Evolutionary conservation across 2,113 vertebrate species (phyloP).

Genomic region (Condylura cristata): DNA sequence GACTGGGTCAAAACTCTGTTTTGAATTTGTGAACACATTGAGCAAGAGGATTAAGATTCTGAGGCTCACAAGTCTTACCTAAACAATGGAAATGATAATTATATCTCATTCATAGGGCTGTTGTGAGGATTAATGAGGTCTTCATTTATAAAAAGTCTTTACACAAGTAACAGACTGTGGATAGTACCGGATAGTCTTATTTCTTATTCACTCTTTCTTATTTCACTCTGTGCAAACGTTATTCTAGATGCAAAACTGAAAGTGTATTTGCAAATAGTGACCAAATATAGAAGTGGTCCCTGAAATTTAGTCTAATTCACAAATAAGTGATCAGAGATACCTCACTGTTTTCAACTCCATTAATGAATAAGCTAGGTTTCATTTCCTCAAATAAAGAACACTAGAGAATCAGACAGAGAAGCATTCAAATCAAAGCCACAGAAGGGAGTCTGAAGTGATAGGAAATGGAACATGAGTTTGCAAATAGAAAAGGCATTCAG

Average conservation of each 20-base stretch:
- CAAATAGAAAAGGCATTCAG: slow-evolving; percentile 40
- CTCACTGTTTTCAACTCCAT: neutral
- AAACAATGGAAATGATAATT: neutral
- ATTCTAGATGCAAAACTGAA: neutral
- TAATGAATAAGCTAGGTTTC: neutral
- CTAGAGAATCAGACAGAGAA: slow-evolving; percentile 3
- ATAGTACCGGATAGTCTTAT: too few species aligned
- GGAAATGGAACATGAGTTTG: slow-evolving; percentile 35
- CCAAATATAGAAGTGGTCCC: too few species aligned
- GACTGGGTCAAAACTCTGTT: neutral
- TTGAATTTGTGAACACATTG: neutral
- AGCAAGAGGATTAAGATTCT: neutral
- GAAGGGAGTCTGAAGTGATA: neutral
- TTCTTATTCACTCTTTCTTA: too few species aligned
- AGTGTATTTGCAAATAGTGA: too few species aligned
- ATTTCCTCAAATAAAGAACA: neutral
- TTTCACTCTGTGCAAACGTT: slow-evolving; percentile 16
- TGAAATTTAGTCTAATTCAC: neutral
- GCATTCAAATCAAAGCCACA: neutral
- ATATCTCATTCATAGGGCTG: neutral
- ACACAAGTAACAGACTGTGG: neutral
- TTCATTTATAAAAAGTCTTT: neutral
- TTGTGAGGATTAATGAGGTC: neutral
- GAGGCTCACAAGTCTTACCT: neutral
- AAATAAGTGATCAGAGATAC: neutral